Percentiles rank a stretch among this genome's conserved stretches.
Conservation (phyloP, 2,113 vertebrate genomes). For the Ceyx cyanopectus region DNA sequence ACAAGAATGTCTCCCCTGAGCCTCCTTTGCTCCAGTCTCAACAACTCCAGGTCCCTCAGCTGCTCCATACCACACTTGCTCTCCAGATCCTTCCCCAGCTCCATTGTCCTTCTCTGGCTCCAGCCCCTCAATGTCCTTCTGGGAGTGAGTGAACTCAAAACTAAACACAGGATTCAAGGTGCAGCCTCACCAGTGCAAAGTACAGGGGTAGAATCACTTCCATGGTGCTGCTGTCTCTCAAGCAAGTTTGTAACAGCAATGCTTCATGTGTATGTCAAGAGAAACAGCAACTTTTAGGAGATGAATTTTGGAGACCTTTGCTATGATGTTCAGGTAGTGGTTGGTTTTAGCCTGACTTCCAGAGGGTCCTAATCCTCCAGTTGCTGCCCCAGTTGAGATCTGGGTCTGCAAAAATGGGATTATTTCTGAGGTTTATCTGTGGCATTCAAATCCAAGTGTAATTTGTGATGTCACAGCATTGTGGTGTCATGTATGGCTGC, state of each 20-base stretch:
- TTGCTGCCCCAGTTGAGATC: fast-evolving
- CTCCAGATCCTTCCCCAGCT: no score
- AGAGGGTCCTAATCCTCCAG: fast-evolving
- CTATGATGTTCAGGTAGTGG: neutral
- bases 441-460: neutral
- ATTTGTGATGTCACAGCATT: neutral
- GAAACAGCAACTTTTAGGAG: neutral
- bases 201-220: no score
- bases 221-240: neutral
- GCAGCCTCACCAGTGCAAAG: no score
- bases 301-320: neutral
- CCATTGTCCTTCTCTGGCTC: no score
- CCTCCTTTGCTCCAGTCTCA: no score
- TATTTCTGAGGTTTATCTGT: neutral
- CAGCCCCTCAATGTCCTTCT: no score
- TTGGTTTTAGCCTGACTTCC: neutral
- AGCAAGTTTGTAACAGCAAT: neutral
- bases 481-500: neutral
- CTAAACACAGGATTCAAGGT: no score
- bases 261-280: neutral
- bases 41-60: no score
- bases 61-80: no score
- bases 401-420: neutral
- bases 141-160: no score
- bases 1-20: no score